Evolutionary conservation across 2,797 vertebrate species (phyloP), one percentile per base, ranked within the genome.

Genomic region (Labroides dimidiatus): DNA sequence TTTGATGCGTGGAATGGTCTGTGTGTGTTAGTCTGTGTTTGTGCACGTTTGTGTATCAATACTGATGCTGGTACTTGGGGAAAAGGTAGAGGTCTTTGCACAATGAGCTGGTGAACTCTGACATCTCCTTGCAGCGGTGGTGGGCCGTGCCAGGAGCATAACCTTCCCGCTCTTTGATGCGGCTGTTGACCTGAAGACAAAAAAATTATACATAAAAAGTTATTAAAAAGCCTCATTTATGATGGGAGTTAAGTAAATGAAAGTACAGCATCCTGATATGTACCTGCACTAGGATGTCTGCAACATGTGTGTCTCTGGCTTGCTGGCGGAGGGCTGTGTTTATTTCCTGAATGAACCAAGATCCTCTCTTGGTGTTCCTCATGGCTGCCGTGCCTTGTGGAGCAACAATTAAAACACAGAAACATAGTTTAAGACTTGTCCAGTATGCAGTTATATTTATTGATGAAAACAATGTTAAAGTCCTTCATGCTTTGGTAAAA

Each of bases 101-200:
- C 64, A 99, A 93, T 0, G 97, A 98, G 93, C 98, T 99, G 70
- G 95, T 96, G 82, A 97, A 99, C 85, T 99, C 98, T 0, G 98
- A 98, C 98, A 99, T 99, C 92, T 99, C 98, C 89, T 99, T 99
- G 87, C 98, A 99, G 61, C 98, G 96, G 72, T 99, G 97, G 84
- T 97, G 96, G 64, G 96, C 92, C 0, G 97, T 98, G 69, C 97
- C 97, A 0, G 98, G 98, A 14, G 97, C 97, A 0, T 96, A 95
- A 53, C 96, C 98, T 81, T 99, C 98, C 24, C 98, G 93, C 53
- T 95, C 92, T 80, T 99, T 99, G 87, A 99, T 99, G 0, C 87
- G 89, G 0, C 93, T 74, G 0, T 99, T 99, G 70, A 99, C 96
- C 98, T 99, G 17, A 3, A 78, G 7, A 15, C 0, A 13, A 7